Percentiles rank a stretch among this genome's conserved stretches.
phyloP scores from a whole-genome alignment of 2,113 vertebrate species.

The Syrrhaptes paradoxus region DNA sequence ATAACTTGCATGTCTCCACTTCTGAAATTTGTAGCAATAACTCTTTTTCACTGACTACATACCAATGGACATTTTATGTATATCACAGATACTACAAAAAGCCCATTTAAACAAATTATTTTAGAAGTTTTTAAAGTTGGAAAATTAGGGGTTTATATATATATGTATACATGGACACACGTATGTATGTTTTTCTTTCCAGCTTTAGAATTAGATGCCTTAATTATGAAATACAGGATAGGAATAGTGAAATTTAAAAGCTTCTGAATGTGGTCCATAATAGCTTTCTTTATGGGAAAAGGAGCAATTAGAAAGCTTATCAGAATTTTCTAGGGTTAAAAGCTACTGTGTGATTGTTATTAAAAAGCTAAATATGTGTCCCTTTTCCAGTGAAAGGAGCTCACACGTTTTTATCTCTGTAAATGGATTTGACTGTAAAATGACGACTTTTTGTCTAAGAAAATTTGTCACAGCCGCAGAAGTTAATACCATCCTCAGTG shows the following conservation, averaged over 20 bases:
- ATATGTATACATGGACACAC: background rate
- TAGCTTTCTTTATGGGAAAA: background rate
- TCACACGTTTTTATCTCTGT: background rate
- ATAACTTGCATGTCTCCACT: background rate
- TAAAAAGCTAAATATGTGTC: background rate
- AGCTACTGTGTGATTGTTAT: background rate
- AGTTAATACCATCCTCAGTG: background rate
- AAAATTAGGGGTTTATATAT: background rate
- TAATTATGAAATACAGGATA: background rate
- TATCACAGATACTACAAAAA: background rate
- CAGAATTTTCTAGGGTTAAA: background rate
- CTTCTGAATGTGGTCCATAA: background rate
- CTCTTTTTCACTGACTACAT: background rate
- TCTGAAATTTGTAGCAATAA: background rate
- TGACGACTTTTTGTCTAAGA: background rate
- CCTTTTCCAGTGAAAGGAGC: background rate
- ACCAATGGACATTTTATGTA: no score
- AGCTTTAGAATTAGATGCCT: background rate
- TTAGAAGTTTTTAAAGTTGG: background rate
- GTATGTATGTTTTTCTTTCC: background rate
- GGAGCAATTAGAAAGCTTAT: background rate
- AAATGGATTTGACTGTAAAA: background rate
- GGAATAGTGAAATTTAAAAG: background rate
- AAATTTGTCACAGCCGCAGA: background rate
- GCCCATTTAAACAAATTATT: background rate